These are phyloP conservation scores for Trachythela sp. DNA, from an alignment of 64 coral and sea anemone species.

Conservation along the genomic window DNA sequence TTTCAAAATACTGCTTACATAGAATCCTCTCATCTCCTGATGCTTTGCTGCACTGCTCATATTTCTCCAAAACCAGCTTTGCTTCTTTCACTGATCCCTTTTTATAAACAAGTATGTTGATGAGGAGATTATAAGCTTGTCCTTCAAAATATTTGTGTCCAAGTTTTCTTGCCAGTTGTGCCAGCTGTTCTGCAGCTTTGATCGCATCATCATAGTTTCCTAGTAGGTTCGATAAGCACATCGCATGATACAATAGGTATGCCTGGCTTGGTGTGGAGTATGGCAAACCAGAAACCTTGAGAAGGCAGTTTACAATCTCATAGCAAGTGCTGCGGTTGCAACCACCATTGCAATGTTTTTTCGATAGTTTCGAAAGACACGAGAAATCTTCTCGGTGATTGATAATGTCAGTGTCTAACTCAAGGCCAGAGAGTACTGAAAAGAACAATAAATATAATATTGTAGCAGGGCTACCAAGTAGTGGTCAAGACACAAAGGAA, in stretches of 20 bases:
- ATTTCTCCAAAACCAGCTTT: too few relatives aligned
- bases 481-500: too few relatives aligned
- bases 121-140: neutral
- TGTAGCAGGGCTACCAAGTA: too few relatives aligned
- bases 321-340: neutral
- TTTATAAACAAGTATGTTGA: neutral
- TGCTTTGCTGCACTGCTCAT: too few relatives aligned
- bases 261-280: neutral
- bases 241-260: neutral
- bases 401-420: too few relatives aligned
- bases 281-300: neutral
- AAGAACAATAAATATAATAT: too few relatives aligned
- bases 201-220: neutral
- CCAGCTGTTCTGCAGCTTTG: neutral
- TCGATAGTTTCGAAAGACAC: neutral
- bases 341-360: neutral
- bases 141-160: neutral
- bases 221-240: neutral
- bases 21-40: too few relatives aligned
- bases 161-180: neutral
- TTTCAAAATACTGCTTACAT: too few relatives aligned
- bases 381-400: too few relatives aligned
- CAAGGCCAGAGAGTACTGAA: too few relatives aligned
- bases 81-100: too few relatives aligned
- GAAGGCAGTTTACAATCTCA: neutral